These are phyloP conservation scores for Jaculus jaculus DNA, from an alignment of 2,113 vertebrate genomes.

Conservation along the genomic window DNA sequence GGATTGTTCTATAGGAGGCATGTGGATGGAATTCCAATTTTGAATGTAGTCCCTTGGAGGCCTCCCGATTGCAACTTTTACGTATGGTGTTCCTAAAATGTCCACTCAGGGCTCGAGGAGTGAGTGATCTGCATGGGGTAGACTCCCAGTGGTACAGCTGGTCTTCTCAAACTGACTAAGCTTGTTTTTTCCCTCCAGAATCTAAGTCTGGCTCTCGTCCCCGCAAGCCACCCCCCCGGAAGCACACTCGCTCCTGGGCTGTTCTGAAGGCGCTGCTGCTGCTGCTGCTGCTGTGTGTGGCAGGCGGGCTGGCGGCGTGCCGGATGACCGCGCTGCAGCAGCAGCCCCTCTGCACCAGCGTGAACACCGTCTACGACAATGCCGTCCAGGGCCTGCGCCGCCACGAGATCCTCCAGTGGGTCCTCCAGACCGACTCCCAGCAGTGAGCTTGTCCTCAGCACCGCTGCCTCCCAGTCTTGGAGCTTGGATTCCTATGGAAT, in stretches of 20 bases:
- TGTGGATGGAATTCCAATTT: background rate
- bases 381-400: conserved; percentile 87
- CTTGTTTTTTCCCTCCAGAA: conserved; percentile 74
- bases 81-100: background rate
- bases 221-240: conserved; percentile 75
- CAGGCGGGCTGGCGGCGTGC: conserved; percentile 84
- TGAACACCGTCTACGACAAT: conserved; percentile 88
- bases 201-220: conserved; percentile 73
- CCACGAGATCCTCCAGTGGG: conserved; percentile 88
- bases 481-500: conserved; percentile 96
- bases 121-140: fast-evolving
- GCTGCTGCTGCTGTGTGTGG: conserved; percentile 85
- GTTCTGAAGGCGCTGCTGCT: conserved; percentile 86
- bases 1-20: background rate
- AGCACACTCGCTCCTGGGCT: conserved; percentile 79
- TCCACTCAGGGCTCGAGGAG: background rate
- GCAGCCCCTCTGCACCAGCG: conserved; percentile 86
- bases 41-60: background rate
- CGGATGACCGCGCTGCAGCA: conserved; percentile 88
- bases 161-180: background rate
- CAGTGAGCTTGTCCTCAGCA: conserved; percentile 81
- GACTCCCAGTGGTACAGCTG: background rate
- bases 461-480: conserved; percentile 84
- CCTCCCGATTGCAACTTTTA: background rate
- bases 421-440: conserved; percentile 89